phyloP scores from a whole-genome alignment of 92 coral and sea anemone genomes.

The Palythoa heliodiscus region DNA sequence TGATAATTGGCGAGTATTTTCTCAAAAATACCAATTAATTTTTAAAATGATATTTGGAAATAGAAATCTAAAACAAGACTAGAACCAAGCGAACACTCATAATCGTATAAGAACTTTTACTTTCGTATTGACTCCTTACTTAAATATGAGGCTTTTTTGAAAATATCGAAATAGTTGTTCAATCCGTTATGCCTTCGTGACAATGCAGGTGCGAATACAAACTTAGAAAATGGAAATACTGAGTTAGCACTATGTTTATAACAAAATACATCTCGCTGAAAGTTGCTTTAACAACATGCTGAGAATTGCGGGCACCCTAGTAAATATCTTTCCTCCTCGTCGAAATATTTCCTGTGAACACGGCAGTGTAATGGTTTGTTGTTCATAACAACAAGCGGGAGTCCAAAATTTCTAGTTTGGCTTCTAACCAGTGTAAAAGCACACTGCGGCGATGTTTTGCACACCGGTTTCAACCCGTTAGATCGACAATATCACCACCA shows the following conservation, averaged over 20 bases:
- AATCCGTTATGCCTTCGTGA: neutral
- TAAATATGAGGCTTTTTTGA: neutral
- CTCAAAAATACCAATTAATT: conserved; percentile 42
- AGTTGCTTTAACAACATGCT: conserved; percentile 35
- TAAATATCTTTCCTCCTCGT: conserved; percentile 12
- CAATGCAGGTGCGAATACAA: neutral
- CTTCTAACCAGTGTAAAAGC: neutral
- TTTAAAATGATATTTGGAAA: conserved; percentile 24
- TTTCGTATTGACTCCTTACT: neutral
- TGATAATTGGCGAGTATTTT: conserved; percentile 31
- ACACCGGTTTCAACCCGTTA: conserved; percentile 6
- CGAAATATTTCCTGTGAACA: conserved; percentile 38
- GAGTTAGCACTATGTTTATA: neutral
- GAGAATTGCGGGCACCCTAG: conserved; percentile 23
- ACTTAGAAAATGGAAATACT: neutral
- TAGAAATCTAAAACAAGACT: neutral
- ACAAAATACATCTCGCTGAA: conserved; percentile 10
- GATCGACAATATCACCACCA: conserved; percentile 11
- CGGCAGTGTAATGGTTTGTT: neutral
- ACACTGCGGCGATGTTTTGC: conserved; percentile 12
- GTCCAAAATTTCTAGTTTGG: neutral
- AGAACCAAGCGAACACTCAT: neutral
- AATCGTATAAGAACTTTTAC: neutral
- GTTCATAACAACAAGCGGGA: neutral
- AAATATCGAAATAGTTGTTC: conserved; percentile 11